Evolutionary conservation across 2,888 invertebrate genomes (phyloP), one percentile per base, ranked within the genome.

Genomic region (Caenorhabditis panamensis): DNA sequence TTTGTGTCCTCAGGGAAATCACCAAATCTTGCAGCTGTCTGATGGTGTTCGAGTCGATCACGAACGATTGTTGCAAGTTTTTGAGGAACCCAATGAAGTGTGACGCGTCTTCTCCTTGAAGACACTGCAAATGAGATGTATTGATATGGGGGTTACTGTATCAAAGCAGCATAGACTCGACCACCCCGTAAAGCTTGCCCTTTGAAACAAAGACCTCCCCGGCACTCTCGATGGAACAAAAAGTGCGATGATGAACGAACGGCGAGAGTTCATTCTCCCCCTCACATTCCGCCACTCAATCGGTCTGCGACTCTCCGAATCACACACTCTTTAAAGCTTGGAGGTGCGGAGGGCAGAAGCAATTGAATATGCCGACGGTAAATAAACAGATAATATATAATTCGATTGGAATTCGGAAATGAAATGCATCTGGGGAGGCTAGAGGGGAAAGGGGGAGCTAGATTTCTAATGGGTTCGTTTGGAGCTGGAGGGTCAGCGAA

Each of bases 1-100:
- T 79, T 56, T 89, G 88, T 16, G 89, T 89, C 58, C 89, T 76
- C 54, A 89, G 77, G 1, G 88, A 73, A 22, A 88, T 87, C 11
- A 89, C 85, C 72, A 89, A 62, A 18, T 84, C 86, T 59, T 89
- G 88, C 3, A 89, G 73, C n/a, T 82, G 79, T 59, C 86, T 79
- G n/a, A 86, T 66, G 26, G 84, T 80, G 20, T 79, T 59, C 24
- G 87, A 67, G 49, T 86, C 84, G 75, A 86, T 77, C 49, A 81
- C 69, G 59, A 83, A 69, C 51, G 78, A 72, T 31, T 68, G 51
- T 49, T 82, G 59, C 66, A 85, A 53, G 51, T 73, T 77, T 31
- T 66, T 62, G 54, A 77, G 67, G 56, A 82, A 75, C 53, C 63
- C 56, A 63, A 79, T 75, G 69, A 67, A 81, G 36, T 76, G 63